Evolutionary conservation across 1,140 invertebrate genomes (phyloP).

Genomic region (Whitmania pigra): DNA sequence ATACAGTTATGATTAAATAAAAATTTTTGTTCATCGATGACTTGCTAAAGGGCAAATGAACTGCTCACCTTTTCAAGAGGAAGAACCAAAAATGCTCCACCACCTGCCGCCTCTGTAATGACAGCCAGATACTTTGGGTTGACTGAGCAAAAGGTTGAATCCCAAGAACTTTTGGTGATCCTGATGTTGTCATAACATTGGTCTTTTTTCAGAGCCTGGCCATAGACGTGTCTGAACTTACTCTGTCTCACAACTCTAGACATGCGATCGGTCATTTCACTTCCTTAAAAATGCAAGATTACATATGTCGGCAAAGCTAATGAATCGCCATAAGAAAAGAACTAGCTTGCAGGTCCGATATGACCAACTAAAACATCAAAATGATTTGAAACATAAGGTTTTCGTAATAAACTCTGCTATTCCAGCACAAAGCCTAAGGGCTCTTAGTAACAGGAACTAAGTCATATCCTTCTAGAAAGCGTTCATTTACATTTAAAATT

Average conservation of each 20-base stretch:
- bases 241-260: conserved; percentile 75
- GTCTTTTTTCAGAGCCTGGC: conserved; percentile 84
- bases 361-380: too few relatives aligned
- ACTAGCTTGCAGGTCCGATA: too few relatives aligned
- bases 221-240: conserved; percentile 98
- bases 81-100: conserved; percentile 92
- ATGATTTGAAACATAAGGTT: too few relatives aligned
- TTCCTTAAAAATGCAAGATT: background rate
- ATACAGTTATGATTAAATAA: background rate
- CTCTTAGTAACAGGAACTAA: too few relatives aligned
- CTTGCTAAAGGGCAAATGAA: background rate
- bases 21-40: background rate
- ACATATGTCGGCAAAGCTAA: background rate
- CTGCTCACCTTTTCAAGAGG: conserved; percentile 78
- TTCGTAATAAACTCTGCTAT: too few relatives aligned
- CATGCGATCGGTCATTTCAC: conserved; percentile 10
- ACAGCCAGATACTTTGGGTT: conserved; percentile 99
- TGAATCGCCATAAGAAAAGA: too few relatives aligned
- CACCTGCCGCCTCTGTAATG: conserved; percentile 94
- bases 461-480: too few relatives aligned
- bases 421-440: too few relatives aligned
- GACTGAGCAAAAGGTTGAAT: conserved; percentile 94
- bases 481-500: too few relatives aligned
- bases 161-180: conserved; percentile 95
- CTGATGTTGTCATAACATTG: conserved; percentile 98